Evolutionary conservation across 1,140 invertebrate genomes (phyloP).

Genomic region (Caenorhabditis brenneri): DNA sequence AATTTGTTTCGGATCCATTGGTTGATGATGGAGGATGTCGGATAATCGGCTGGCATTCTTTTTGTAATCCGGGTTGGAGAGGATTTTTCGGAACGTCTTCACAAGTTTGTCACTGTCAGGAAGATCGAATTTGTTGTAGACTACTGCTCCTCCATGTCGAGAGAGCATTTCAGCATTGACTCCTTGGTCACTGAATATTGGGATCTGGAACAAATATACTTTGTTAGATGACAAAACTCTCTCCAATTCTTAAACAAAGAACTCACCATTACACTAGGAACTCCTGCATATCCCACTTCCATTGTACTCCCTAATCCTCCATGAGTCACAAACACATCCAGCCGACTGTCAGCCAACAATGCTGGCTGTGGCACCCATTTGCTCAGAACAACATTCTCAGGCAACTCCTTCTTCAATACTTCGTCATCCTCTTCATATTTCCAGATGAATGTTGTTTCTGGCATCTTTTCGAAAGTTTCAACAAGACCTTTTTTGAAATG

Average conservation of each 20-base stretch:
- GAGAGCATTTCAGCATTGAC: constrained; percentile 51
- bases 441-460: constrained; percentile 2
- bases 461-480: neutral
- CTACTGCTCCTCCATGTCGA: constrained; percentile 47
- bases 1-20: neutral
- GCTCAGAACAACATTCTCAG: neutral
- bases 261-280: constrained; percentile 58
- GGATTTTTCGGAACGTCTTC: neutral
- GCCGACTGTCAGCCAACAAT: constrained; percentile 56
- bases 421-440: constrained; percentile 11
- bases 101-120: neutral
- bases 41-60: neutral
- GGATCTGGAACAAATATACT: constrained; percentile 17
- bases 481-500: constrained; percentile 22
- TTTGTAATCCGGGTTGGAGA: neutral
- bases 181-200: constrained; percentile 60
- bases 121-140: constrained; percentile 48
- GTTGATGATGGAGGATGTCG: neutral
- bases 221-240: neutral
- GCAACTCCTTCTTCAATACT: neutral
- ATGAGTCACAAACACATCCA: constrained; percentile 60
- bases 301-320: constrained; percentile 59
- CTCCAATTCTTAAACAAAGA: neutral
- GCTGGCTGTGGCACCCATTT: constrained; percentile 31
- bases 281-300: constrained; percentile 57